Conservation (phyloP, 2,888 invertebrate genomes). For the Griposia aprilina region DNA sequence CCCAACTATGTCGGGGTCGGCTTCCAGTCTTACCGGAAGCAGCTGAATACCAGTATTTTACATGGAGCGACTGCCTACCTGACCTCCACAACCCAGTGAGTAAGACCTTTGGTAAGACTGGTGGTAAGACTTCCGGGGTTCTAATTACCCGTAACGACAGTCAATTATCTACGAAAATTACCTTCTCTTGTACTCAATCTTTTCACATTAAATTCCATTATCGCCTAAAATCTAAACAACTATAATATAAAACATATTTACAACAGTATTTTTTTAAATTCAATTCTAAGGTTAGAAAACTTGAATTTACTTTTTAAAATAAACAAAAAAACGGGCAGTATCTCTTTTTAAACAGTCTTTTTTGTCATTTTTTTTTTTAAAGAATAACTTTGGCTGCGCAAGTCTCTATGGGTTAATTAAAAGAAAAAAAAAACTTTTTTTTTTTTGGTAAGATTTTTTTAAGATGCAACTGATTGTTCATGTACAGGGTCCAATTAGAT, state of each 20-base stretch:
- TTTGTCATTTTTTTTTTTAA: conserved; percentile 56
- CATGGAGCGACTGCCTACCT: neutral
- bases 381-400: conserved; percentile 58
- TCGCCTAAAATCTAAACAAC: conserved; percentile 43
- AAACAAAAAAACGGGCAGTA: conserved; percentile 67
- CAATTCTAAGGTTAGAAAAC: conserved; percentile 11
- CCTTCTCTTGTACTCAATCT: conserved; percentile 32
- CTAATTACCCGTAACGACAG: neutral
- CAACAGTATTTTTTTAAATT: conserved; percentile 30
- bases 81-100: neutral
- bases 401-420: conserved; percentile 47
- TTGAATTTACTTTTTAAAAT: conserved; percentile 25
- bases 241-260: conserved; percentile 52
- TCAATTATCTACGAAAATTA: neutral
- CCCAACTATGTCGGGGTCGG: neutral
- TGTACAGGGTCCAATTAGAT: neutral
- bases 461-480: conserved; percentile 26
- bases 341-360: conserved; percentile 67
- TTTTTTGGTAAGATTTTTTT: conserved; percentile 16
- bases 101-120: neutral
- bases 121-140: neutral
- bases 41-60: neutral
- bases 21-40: neutral
- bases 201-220: conserved; percentile 39
- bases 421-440: conserved; percentile 15